These are phyloP conservation scores for Panopea generosa DNA, from an alignment of 2,888 invertebrate genomes.

Conservation along the genomic window DNA sequence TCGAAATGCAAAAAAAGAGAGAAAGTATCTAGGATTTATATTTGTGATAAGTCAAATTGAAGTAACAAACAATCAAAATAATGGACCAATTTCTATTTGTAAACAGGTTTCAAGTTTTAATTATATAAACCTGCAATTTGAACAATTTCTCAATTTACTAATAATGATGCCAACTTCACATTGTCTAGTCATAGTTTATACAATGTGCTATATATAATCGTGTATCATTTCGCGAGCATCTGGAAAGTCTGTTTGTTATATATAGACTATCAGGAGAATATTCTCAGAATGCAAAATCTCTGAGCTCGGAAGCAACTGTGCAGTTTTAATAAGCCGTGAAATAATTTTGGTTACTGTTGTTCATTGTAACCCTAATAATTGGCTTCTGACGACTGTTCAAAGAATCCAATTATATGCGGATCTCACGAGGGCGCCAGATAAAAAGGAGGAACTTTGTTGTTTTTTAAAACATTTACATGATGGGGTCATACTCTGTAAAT, in stretches of 20 bases:
- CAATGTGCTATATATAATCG: constrained; percentile 62
- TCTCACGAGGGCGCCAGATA: constrained; percentile 9
- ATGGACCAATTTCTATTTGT: no score
- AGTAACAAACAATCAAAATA: constrained; percentile 3
- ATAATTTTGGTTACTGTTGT: constrained; percentile 57
- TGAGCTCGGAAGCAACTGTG: constrained; percentile 57
- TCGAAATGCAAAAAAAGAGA: no score
- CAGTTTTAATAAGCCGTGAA: constrained; percentile 63
- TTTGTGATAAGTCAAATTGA: not conserved
- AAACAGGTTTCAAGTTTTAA: no score
- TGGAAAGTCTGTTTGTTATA: constrained; percentile 58
- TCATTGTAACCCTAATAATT: constrained; percentile 38
- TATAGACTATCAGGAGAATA: constrained; percentile 45
- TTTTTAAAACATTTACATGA: not conserved
- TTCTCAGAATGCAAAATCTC: constrained; percentile 55
- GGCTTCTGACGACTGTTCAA: constrained; percentile 45
- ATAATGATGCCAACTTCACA: constrained; percentile 46
- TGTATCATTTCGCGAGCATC: constrained; percentile 58
- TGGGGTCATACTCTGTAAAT: no score
- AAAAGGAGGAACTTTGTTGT: constrained; percentile 7
- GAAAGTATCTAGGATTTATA: no score
- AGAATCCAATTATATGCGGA: constrained; percentile 25
- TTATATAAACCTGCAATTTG: constrained; percentile 8
- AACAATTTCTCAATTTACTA: constrained; percentile 36
- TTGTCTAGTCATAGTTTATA: constrained; percentile 64